These are phyloP conservation scores for Scomber japonicus DNA, from an alignment of 2,113 vertebrate species.

Conservation along the genomic window DNA sequence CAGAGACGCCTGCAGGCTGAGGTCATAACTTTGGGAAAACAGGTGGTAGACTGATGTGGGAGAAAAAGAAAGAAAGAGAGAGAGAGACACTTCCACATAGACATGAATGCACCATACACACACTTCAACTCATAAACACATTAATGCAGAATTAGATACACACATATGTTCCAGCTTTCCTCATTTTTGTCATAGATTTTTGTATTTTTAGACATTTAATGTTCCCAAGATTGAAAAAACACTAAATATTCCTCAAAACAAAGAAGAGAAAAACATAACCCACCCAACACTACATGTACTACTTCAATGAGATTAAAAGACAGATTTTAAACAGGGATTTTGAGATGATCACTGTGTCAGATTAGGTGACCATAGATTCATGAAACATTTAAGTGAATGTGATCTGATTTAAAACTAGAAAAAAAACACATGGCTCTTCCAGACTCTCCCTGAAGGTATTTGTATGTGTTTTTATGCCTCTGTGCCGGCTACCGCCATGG, in stretches of 20 bases:
- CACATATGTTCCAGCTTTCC: not conserved
- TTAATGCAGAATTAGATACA: conserved; percentile 19
- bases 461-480: not conserved
- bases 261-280: no score
- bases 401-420: conserved; percentile 16
- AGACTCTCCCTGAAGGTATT: not conserved
- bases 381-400: conserved; percentile 5
- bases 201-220: not conserved
- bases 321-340: no score
- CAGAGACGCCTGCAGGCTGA: conserved; percentile 76
- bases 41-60: conserved; percentile 77
- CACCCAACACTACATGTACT: no score
- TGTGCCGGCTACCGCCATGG: no score
- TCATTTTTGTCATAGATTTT: not conserved
- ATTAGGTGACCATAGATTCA: not conserved
- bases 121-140: conserved; percentile 13
- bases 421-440: not conserved
- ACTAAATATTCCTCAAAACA: not conserved
- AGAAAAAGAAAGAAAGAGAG: conserved; percentile 3
- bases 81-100: conserved; percentile 17
- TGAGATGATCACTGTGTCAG: no score
- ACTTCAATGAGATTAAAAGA: no score
- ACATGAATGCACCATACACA: conserved; percentile 9
- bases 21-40: conserved; percentile 80
- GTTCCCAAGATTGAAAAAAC: not conserved